Base-by-base conservation (phyloP, 2,888 invertebrate species). In the Synergus itoensis region DNA sequence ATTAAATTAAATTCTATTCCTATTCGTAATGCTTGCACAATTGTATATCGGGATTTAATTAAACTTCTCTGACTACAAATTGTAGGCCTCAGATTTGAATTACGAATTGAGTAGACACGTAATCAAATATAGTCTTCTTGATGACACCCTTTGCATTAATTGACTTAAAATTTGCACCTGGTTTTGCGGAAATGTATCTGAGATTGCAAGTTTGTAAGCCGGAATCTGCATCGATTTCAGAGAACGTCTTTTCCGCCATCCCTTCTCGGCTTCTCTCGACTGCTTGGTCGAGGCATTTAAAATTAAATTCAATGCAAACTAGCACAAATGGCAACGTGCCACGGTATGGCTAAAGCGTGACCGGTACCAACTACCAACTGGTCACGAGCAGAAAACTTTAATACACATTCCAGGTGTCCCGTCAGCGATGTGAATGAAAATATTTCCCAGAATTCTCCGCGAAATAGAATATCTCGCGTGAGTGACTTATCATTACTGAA, bases 241-340 rank as follows among this genome's bases (percentile, higher is more conserved):
- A 53, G n/a, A 73, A 36, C 53, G n/a, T 73, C 73, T 69, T 69
- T 69, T 69, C 45, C 60, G 57, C 60, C 28, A 45, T 60, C 53
- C 14, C 67, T 73, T 41, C 82, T 80, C 79, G 77, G 77, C 81
- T 81, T 83, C 65, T 79, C 81, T 80, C 77, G 79, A 76, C 80
- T 81, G 79, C 80, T 81, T 80, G 82, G 76, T 79, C 86, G 84
- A 85, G 88, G 88, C 86, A 91, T 90, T 90, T 91, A 90, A 90
- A 91, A 90, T 91, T 90, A 90, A 91, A 91, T 90, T 88, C 88
- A 87, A 86, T 84, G 89, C 89, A 88, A 90, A 90, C 88, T 91
- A 87, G 90, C 89, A 90, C 91, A 89, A 88, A 89, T 91, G 91
- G 91, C 91, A 91, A 77, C 64, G 82, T 90, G 90, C 90, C 90